These are phyloP conservation scores for Mesochorus sp. DNA, from an alignment of 2,888 invertebrate genomes.

Conservation along the genomic window DNA sequence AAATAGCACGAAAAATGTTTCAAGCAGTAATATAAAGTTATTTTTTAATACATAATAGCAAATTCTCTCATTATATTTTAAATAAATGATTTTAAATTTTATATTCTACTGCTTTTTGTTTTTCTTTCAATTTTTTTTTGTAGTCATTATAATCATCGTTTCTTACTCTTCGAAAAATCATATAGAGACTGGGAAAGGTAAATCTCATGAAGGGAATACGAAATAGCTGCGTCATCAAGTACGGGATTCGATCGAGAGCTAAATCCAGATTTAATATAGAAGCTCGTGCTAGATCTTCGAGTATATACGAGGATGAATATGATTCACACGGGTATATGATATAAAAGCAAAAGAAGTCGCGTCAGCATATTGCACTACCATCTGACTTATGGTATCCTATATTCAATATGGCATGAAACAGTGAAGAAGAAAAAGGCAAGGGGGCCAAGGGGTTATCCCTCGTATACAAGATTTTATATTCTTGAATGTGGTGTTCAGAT, in stretches of 20 bases:
- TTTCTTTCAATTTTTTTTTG: too few species aligned
- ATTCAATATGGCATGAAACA: conserved; percentile 72
- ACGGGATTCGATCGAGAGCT: conserved; percentile 58
- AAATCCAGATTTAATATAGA: conserved; percentile 77
- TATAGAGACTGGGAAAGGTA: not conserved
- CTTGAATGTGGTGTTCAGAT: conserved; percentile 7
- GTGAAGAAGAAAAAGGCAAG: conserved; percentile 23
- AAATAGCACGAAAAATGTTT: too few species aligned
- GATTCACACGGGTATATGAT: too few species aligned
- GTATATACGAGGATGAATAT: too few species aligned
- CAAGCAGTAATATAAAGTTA: too few species aligned
- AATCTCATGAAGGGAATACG: not conserved
- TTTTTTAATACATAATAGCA: too few species aligned
- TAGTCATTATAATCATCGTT: too few species aligned
- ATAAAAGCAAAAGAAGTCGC: conserved; percentile 34
- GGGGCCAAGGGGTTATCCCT: conserved; percentile 26
- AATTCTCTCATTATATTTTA: too few species aligned
- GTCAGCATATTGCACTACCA: conserved; percentile 80
- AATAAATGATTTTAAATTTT: too few species aligned
- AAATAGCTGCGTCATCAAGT: not conserved
- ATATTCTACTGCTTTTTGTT: not conserved
- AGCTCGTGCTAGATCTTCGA: conserved; percentile 58
- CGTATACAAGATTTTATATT: conserved; percentile 32
- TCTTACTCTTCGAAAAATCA: not conserved
- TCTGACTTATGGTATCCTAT: conserved; percentile 74